These are phyloP conservation scores for Gymnodraco acuticeps DNA, from an alignment of 2,797 vertebrate species.

Conservation along the genomic window DNA sequence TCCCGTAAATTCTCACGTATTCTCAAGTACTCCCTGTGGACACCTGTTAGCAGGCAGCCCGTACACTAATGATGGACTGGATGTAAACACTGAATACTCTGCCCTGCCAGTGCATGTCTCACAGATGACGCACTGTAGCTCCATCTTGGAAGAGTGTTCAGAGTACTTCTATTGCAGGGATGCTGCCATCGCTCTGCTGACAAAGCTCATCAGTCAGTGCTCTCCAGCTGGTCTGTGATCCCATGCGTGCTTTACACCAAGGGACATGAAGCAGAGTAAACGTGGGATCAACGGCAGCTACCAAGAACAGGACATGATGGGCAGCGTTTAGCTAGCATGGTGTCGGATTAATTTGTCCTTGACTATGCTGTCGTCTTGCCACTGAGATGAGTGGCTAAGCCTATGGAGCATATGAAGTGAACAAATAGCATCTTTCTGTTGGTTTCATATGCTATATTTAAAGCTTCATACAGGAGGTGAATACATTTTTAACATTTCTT, in stretches of 20 bases:
- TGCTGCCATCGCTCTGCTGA: slow-evolving; percentile 57
- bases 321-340: slow-evolving; percentile 57
- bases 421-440: slow-evolving; percentile 63
- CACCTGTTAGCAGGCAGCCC: slow-evolving; percentile 14
- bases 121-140: slow-evolving; percentile 47
- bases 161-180: slow-evolving; percentile 40
- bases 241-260: slow-evolving; percentile 42
- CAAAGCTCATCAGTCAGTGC: slow-evolving; percentile 58
- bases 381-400: slow-evolving; percentile 61
- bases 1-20: slow-evolving; percentile 20
- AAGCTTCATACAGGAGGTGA: slow-evolving; percentile 45
- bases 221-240: slow-evolving; percentile 65
- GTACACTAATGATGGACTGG: slow-evolving; percentile 26
- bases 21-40: neutral
- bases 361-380: slow-evolving; percentile 55
- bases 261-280: slow-evolving; percentile 48
- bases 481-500: neutral
- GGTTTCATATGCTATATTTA: slow-evolving; percentile 43
- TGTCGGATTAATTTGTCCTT: slow-evolving; percentile 67
- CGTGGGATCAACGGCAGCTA: slow-evolving; percentile 36
- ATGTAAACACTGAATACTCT: slow-evolving; percentile 39
- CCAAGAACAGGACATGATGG: slow-evolving; percentile 42
- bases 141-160: slow-evolving; percentile 41
- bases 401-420: slow-evolving; percentile 37
- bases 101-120: slow-evolving; percentile 20